Percentiles rank a stretch among this genome's conserved stretches.
phyloP scores from a whole-genome alignment of 2,888 invertebrate species.

The Phalangium opilio region DNA sequence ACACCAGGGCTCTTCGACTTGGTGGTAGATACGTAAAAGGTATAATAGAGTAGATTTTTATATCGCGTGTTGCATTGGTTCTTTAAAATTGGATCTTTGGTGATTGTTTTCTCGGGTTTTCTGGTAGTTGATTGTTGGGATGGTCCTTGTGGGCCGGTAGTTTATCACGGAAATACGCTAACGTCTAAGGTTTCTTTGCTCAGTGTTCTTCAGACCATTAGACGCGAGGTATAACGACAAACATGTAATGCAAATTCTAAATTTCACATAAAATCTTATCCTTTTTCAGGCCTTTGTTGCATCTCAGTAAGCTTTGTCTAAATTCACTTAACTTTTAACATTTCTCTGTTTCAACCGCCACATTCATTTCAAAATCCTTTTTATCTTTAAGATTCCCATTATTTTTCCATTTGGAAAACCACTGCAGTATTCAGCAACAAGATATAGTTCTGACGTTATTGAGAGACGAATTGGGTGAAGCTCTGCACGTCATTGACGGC shows the following conservation, averaged over 20 bases:
- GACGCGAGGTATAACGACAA: conserved; percentile 21
- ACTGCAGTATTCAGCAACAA: conserved; percentile 35
- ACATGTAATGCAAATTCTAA: too few relatives aligned
- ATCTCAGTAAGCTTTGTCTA: too few relatives aligned
- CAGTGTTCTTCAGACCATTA: conserved; percentile 24
- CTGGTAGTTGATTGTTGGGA: conserved; percentile 42
- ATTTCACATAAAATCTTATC: too few relatives aligned
- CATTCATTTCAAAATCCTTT: too few relatives aligned
- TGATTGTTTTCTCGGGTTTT: too few relatives aligned
- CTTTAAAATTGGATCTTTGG: too few relatives aligned
- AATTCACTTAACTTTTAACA: too few relatives aligned
- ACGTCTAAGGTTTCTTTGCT: conserved; percentile 35
- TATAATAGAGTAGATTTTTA: too few relatives aligned
- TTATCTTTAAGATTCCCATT: conserved; percentile 35
- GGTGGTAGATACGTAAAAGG: conserved; percentile 36
- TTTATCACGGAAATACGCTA: conserved; percentile 39
- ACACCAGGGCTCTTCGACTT: conserved; percentile 33
- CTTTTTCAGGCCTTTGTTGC: too few relatives aligned
- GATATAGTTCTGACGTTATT: conserved; percentile 30
- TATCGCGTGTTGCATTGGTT: too few relatives aligned
- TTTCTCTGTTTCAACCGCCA: too few relatives aligned
- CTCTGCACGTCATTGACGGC: conserved; percentile 23
- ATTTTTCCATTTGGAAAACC: conserved; percentile 37
- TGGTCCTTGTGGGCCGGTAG: conserved; percentile 35
- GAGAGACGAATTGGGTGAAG: conserved; percentile 29